Evolutionary conservation across 1,140 invertebrate species (phyloP).

Genomic region (Nasonia vitripennis): DNA sequence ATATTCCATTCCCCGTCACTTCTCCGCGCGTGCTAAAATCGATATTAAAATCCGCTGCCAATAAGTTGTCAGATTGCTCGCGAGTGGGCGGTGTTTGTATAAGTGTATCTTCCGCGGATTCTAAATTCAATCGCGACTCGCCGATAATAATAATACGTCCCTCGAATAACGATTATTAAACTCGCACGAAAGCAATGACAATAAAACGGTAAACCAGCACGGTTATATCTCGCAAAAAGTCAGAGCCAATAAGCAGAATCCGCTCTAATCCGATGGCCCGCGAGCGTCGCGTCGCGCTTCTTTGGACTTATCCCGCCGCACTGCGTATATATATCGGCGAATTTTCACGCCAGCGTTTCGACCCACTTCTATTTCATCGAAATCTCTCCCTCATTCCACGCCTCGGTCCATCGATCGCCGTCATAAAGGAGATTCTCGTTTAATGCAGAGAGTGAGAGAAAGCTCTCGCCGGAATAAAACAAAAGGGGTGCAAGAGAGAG

Average conservation of each 20-base stretch:
- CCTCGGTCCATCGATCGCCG: constrained; percentile 18
- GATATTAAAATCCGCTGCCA: neutral
- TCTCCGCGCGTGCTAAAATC: neutral
- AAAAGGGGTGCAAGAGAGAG: neutral
- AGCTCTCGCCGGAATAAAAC: neutral
- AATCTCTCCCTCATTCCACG: constrained; percentile 17
- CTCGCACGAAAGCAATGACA: no score
- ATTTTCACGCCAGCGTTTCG: constrained; percentile 29
- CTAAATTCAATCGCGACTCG: no score
- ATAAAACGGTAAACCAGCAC: neutral
- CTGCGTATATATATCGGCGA: neutral
- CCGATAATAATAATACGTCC: no score
- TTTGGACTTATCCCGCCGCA: neutral
- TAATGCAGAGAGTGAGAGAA: neutral
- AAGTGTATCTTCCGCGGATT: neutral
- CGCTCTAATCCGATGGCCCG: neutral
- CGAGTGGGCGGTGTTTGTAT: neutral
- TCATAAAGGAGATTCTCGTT: constrained; percentile 11
- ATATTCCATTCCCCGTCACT: neutral
- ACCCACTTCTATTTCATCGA: constrained; percentile 48
- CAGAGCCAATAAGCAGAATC: neutral
- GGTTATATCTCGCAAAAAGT: neutral
- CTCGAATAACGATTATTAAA: no score
- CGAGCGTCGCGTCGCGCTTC: neutral
- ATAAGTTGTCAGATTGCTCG: constrained; percentile 7